phyloP scores from a whole-genome alignment of 2,888 invertebrate genomes.

The Taenaris catops region DNA sequence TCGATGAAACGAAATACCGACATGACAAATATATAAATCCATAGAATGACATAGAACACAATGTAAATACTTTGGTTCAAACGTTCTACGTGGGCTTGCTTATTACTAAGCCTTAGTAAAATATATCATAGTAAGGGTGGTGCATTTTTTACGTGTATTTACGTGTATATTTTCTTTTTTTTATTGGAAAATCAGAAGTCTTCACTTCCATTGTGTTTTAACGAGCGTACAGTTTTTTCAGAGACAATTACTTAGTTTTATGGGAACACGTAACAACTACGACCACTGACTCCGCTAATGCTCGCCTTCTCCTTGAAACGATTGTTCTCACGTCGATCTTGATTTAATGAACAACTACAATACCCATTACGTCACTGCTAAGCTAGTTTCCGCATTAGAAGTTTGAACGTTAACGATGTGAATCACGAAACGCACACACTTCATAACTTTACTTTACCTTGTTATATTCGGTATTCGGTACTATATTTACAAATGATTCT shows the following conservation, averaged over 20 bases:
- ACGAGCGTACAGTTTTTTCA: too few relatives aligned
- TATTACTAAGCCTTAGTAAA: too few relatives aligned
- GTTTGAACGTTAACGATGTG: conserved; percentile 67
- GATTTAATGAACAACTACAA: conserved; percentile 71
- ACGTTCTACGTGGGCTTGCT: too few relatives aligned
- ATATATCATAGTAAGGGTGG: too few relatives aligned
- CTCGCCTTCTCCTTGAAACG: conserved; percentile 63
- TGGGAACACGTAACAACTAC: conserved; percentile 49
- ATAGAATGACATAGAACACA: too few relatives aligned
- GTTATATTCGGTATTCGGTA: neutral
- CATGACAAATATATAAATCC: too few relatives aligned
- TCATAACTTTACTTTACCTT: neutral
- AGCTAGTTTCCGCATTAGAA: conserved; percentile 73
- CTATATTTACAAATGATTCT: conserved; percentile 3
- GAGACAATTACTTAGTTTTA: conserved; percentile 53
- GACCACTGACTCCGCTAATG: conserved; percentile 38
- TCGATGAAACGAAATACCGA: too few relatives aligned
- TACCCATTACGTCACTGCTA: conserved; percentile 73
- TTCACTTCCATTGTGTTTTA: too few relatives aligned
- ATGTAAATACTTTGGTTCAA: too few relatives aligned
- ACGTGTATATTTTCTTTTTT: too few relatives aligned
- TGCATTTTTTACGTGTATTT: too few relatives aligned
- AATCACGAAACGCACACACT: conserved; percentile 61
- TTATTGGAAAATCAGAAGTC: too few relatives aligned
- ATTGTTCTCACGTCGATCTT: conserved; percentile 73